A percentile compares a stretch with the other conserved stretches of the same genome.
These are phyloP conservation scores for Nixonia krombeini DNA, from an alignment of 1,140 invertebrate species.

Conservation along the genomic window DNA sequence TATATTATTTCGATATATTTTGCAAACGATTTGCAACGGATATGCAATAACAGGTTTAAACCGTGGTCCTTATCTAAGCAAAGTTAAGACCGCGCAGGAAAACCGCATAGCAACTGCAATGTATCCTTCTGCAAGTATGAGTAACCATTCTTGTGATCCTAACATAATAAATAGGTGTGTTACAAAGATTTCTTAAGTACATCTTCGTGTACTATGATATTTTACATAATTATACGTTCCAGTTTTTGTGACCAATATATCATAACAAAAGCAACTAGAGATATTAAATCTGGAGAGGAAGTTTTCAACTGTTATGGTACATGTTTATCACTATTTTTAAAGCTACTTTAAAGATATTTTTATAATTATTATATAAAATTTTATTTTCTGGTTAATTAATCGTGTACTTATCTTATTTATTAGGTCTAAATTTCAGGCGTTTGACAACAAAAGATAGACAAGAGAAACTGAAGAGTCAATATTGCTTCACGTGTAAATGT, in stretches of 20 bases:
- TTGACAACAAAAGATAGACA: slow-evolving; percentile 75
- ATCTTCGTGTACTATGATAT: too few species aligned
- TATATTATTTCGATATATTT: slow-evolving; percentile 79
- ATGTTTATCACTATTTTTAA: slow-evolving; percentile 16
- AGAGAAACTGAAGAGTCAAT: slow-evolving; percentile 76
- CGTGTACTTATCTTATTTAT: slow-evolving; percentile 18
- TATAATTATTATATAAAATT: not conserved
- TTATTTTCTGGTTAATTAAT: slow-evolving; percentile 9
- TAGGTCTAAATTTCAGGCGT: slow-evolving; percentile 77
- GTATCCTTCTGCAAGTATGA: slow-evolving; percentile 89
- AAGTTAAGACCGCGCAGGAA: slow-evolving; percentile 65
- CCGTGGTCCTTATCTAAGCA: slow-evolving; percentile 42
- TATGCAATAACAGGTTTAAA: slow-evolving; percentile 78
- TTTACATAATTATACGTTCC: too few species aligned
- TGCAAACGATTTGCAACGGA: slow-evolving; percentile 86
- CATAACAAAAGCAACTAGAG: slow-evolving; percentile 73
- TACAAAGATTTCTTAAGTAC: too few species aligned
- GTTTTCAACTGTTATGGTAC: slow-evolving; percentile 84
- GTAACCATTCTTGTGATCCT: slow-evolving; percentile 92
- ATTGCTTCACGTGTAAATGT: slow-evolving; percentile 81
- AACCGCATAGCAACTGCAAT: slow-evolving; percentile 85
- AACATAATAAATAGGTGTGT: slow-evolving; percentile 83
- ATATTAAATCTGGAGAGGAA: slow-evolving; percentile 74
- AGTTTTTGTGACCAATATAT: slow-evolving; percentile 70
- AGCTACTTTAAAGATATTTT: not conserved